Evolutionary conservation across 1,140 invertebrate species (phyloP).

Genomic region (Phthorimaea operculella): DNA sequence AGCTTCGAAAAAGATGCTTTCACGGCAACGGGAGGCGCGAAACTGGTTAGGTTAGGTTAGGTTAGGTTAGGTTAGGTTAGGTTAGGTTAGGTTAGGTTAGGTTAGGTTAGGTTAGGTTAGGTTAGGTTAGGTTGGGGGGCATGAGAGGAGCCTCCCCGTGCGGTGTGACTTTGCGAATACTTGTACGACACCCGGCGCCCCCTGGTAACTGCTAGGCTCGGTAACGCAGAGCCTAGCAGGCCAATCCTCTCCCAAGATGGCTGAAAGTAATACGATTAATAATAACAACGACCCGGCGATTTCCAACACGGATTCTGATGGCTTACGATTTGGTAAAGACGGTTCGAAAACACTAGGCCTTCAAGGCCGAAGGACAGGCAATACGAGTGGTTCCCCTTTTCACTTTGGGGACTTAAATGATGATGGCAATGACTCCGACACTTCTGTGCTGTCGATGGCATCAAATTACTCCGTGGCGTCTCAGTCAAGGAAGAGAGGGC

Average conservation of each 20-base stretch:
- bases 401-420: background rate
- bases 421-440: background rate
- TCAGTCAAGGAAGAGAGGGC: background rate
- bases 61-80: slow-evolving; percentile 1
- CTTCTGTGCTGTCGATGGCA: background rate
- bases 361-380: no score
- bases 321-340: background rate
- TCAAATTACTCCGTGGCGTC: background rate
- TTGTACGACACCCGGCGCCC: background rate
- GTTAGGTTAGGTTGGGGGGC: slow-evolving; percentile 3
- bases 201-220: background rate
- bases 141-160: background rate
- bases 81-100: slow-evolving; percentile 7
- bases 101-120: slow-evolving; percentile 12
- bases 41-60: slow-evolving; percentile 3
- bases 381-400: background rate
- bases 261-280: no score
- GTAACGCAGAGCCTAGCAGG: background rate
- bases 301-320: background rate
- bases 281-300: background rate
- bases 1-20: no score
- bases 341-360: no score
- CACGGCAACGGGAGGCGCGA: no score
- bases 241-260: background rate
- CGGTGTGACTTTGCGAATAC: background rate